Evolutionary conservation across 2,113 vertebrate species (phyloP), one percentile per base, ranked within the genome.

Genomic region (Scophthalmus maximus): DNA sequence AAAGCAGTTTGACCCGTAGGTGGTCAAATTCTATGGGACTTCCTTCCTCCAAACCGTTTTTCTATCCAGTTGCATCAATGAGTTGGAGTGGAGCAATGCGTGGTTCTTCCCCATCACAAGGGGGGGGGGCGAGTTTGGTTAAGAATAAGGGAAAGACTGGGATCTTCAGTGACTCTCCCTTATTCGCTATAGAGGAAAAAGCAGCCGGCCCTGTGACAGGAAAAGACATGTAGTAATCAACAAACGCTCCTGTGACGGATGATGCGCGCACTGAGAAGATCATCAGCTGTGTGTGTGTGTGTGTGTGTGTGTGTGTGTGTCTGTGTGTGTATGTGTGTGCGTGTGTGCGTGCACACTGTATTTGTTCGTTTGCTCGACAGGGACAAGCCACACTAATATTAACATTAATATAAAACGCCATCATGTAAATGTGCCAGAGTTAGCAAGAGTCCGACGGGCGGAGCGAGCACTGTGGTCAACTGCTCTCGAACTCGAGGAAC

Each of bases 41-140:
- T 51, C 20, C 3, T 22, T 23, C 26, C 30, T n/a, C 38, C 22
- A 47, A 56, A 40, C 66, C 17, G 18, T 47, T 68, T 77, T n/a
- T n/a, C 18, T 5, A 65, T 49, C 14, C 14, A n/a, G 44, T 36
- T 29, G 18, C 25, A 23, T n/a, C 3, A n/a, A 50, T 17, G 18
- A 65, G 29, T 42, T 52, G 47, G 40, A 42, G 15, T 47, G 18
- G 44, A 59, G 10, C 12, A 20, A 1, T 14, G 7, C 20, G n/a
- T 22, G 40, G 32, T 44, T 63, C 12, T 60, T 26, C 56, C 64
- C 36, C 38, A 23, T 36, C 14, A 52, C 15, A 52, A 36, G 11
- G 14, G 32, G 42, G 11, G 25, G 36, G 23, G 34, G 34, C 11
- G n/a, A 10, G 2, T 12, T 6, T 17, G 15, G 20, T 2, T 25